Conservation (phyloP, 2,797 vertebrate genomes). For the Eremophila alpestris region DNA sequence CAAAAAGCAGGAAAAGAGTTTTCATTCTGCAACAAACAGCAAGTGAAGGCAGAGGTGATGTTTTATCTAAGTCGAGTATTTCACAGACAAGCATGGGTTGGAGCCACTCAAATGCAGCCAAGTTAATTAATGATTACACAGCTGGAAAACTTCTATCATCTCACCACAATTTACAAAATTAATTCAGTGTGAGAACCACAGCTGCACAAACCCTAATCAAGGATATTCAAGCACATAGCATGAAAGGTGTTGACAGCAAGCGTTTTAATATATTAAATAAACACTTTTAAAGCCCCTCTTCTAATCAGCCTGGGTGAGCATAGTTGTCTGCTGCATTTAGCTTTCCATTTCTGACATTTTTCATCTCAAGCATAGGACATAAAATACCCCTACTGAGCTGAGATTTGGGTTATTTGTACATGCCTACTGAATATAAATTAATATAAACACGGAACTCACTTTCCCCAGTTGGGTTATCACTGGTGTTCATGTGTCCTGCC, state of each 20-base stretch:
- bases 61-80: constrained; percentile 29
- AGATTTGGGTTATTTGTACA: not conserved
- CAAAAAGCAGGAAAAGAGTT: not conserved
- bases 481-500: not conserved
- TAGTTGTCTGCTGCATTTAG: constrained; percentile 21
- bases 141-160: constrained; percentile 68
- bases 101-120: constrained; percentile 50
- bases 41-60: constrained; percentile 1
- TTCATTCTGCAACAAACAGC: not conserved
- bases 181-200: constrained; percentile 59
- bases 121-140: constrained; percentile 71
- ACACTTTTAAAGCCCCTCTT: constrained; percentile 43
- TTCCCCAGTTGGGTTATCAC: not conserved
- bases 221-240: constrained; percentile 50
- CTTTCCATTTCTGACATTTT: constrained; percentile 29
- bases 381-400: not conserved
- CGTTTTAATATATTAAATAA: constrained; percentile 53
- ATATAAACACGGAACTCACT: not conserved
- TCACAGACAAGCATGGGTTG: constrained; percentile 32
- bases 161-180: constrained; percentile 62
- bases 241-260: constrained; percentile 58
- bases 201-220: constrained; percentile 58
- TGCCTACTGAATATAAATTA: not conserved
- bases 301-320: constrained; percentile 13
- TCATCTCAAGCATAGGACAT: not conserved